A percentile compares a stretch with the other conserved stretches of the same genome.
Evolutionary conservation across 2,113 vertebrate species (phyloP).

Genomic region (Bufo bufo): DNA sequence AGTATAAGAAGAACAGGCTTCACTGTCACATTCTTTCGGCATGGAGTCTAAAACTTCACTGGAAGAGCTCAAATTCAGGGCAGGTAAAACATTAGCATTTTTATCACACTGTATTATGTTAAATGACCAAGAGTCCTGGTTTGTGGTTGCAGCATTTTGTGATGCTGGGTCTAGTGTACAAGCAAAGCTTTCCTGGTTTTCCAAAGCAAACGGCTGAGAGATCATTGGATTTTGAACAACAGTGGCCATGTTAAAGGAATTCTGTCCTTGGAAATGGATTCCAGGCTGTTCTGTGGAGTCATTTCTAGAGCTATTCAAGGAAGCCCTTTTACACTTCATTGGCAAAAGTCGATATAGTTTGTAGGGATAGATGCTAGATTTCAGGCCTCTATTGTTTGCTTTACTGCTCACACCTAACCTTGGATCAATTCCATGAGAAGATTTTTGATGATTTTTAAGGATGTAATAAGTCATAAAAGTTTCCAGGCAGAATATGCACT

Average conservation of each 20-base stretch:
- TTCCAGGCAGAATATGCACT: conserved; percentile 98
- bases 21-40: conserved; percentile 54
- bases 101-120: conserved; percentile 65
- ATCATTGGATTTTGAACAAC: conserved; percentile 68
- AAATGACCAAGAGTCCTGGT: conserved; percentile 64
- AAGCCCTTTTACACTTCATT: conserved; percentile 90
- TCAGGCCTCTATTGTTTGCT: conserved; percentile 86
- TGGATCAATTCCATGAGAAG: conserved; percentile 97
- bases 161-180: conserved; percentile 64
- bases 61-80: conserved; percentile 63
- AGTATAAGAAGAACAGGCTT: conserved; percentile 55
- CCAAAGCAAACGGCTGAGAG: conserved; percentile 73
- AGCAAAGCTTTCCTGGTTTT: conserved; percentile 74
- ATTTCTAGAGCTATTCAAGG: conserved; percentile 87
- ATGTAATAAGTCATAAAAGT: conserved; percentile 99
- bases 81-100: conserved; percentile 62
- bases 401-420: conserved; percentile 88
- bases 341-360: conserved; percentile 96
- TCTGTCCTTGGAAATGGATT: conserved; percentile 67
- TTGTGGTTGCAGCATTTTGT: conserved; percentile 62
- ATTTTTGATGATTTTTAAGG: conserved; percentile 97
- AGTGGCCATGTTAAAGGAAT: conserved; percentile 64
- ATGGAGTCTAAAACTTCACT: conserved; percentile 35
- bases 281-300: conserved; percentile 78
- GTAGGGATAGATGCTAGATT: conserved; percentile 90